Conservation (phyloP, 2,888 invertebrate genomes). For the Dexiosoma caninum region DNA sequence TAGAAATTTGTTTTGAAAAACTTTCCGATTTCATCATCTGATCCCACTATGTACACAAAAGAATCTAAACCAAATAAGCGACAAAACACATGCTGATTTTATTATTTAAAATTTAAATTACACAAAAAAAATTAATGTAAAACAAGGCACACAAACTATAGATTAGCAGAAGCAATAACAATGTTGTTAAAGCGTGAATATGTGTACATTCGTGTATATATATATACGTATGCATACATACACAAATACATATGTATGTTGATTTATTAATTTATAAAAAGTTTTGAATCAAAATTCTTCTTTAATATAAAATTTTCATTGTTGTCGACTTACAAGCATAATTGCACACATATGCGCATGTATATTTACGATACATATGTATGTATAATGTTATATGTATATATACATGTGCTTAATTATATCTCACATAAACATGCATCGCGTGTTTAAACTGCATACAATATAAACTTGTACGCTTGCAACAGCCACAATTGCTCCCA, state of each 20-base stretch:
- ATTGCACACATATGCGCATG: too few relatives aligned
- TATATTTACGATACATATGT: too few relatives aligned
- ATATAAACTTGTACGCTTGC: conserved; percentile 11
- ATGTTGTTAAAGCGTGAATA: conserved; percentile 40
- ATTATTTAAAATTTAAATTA: conserved; percentile 19
- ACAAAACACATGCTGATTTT: too few relatives aligned
- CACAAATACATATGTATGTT: too few relatives aligned
- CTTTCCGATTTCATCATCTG: too few relatives aligned
- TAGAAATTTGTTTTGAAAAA: too few relatives aligned
- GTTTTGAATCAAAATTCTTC: conserved; percentile 55
- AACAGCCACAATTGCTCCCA: conserved; percentile 29
- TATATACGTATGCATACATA: too few relatives aligned
- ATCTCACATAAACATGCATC: conserved; percentile 57
- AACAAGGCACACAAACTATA: background rate
- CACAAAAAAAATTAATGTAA: background rate
- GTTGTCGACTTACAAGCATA: conserved; percentile 9
- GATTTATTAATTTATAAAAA: too few relatives aligned
- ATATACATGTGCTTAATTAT: background rate
- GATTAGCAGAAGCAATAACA: conserved; percentile 18
- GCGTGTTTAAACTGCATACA: conserved; percentile 50
- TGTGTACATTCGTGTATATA: too few relatives aligned
- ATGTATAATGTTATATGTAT: background rate
- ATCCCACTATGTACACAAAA: conserved; percentile 40
- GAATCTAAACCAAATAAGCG: conserved; percentile 52
- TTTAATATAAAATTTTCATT: background rate